Evolutionary conservation across 2,888 invertebrate species (phyloP).

Genomic region (Octodonta nipae): DNA sequence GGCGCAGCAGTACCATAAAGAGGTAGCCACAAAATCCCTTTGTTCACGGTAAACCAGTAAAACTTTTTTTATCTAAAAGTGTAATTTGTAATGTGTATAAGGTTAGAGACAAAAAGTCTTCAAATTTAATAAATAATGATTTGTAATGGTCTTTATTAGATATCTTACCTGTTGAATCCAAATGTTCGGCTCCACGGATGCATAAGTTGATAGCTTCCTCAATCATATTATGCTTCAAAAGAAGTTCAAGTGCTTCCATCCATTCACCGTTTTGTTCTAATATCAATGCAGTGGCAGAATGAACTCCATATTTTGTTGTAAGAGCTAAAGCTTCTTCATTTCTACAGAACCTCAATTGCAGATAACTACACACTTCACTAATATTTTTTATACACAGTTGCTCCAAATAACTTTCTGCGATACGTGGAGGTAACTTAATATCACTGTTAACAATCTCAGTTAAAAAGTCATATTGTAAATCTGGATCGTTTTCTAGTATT

Average conservation of each 20-base stretch:
- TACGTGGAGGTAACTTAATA: slow-evolving; percentile 33
- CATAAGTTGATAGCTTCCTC: slow-evolving; percentile 34
- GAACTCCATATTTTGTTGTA: slow-evolving; percentile 46
- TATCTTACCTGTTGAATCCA: slow-evolving; percentile 30
- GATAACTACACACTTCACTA: slow-evolving; percentile 35
- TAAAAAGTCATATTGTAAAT: slow-evolving; percentile 43
- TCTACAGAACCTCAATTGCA: slow-evolving; percentile 41
- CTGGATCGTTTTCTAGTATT: slow-evolving; percentile 33
- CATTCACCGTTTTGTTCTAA: slow-evolving; percentile 64
- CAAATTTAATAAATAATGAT: too few species aligned
- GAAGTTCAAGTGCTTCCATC: slow-evolving; percentile 53
- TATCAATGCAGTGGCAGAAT: slow-evolving; percentile 56
- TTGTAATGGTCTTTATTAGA: too few species aligned
- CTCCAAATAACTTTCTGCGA: slow-evolving; percentile 48
- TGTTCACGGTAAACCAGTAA: too few species aligned
- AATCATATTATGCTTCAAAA: slow-evolving; percentile 35
- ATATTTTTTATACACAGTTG: slow-evolving; percentile 48
- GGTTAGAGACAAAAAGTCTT: too few species aligned
- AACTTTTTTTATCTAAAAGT: too few species aligned
- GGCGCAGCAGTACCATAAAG: too few species aligned
- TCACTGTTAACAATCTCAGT: slow-evolving; percentile 39
- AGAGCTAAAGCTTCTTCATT: slow-evolving; percentile 51
- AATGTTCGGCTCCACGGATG: slow-evolving; percentile 35
- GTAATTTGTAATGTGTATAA: too few species aligned
- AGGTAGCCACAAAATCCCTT: too few species aligned